Evolutionary conservation across 2,888 invertebrate genomes (phyloP).

Genomic region (Morpho helenor): DNA sequence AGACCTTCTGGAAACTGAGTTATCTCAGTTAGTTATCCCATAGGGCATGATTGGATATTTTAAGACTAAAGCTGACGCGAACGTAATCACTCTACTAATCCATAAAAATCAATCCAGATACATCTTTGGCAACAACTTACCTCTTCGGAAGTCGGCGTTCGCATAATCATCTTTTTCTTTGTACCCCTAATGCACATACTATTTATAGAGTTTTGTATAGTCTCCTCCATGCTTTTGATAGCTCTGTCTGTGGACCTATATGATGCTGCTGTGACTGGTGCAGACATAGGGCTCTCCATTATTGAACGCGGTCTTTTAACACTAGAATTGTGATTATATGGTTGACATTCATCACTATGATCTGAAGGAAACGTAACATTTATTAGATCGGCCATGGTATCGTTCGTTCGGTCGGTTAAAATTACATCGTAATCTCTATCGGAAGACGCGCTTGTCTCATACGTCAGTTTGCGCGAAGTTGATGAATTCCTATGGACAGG

Average conservation of each 20-base stretch:
- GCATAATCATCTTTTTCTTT: conserved; percentile 22
- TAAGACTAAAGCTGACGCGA: too few relatives aligned
- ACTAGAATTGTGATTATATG: conserved; percentile 27
- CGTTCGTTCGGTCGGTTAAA: conserved; percentile 69
- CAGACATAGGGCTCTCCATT: conserved; percentile 27
- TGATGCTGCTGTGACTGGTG: conserved; percentile 23
- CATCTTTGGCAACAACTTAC: conserved; percentile 34
- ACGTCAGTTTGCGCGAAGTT: conserved; percentile 50
- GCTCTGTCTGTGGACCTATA: conserved; percentile 39
- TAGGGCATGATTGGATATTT: too few relatives aligned
- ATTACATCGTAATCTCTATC: conserved; percentile 57
- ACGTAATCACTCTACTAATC: too few relatives aligned
- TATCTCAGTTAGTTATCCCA: too few relatives aligned
- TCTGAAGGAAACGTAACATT: conserved; percentile 71
- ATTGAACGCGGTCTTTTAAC: conserved; percentile 32
- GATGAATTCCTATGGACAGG: conserved; percentile 37
- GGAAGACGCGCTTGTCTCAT: conserved; percentile 55
- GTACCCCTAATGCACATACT: conserved; percentile 28
- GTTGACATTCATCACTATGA: conserved; percentile 45
- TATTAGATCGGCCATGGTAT: conserved; percentile 69
- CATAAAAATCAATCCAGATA: too few relatives aligned
- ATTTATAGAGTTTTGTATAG: conserved; percentile 43
- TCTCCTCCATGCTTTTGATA: conserved; percentile 41
- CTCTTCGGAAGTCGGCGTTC: conserved; percentile 45
- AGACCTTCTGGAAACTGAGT: too few relatives aligned